Evolutionary conservation across 2,113 vertebrate species (phyloP).

Genomic region (Rafetus swinhoei): DNA sequence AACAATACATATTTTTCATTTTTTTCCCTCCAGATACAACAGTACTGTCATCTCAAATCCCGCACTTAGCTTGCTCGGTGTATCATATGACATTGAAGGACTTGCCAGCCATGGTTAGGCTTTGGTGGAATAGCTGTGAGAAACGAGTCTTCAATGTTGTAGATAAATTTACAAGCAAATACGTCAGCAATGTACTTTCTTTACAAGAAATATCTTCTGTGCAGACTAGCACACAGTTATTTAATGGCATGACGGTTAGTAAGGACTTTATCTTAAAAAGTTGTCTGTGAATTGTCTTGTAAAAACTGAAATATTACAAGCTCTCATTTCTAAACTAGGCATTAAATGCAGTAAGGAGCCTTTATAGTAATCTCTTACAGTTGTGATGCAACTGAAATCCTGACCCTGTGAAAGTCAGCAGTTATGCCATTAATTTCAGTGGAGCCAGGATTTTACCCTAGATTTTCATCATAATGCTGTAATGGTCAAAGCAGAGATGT

Average conservation of each 20-base stretch:
- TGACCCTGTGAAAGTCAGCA: not conserved
- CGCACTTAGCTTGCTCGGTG: slow-evolving; percentile 93
- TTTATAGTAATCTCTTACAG: not conserved
- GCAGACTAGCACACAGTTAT: slow-evolving; percentile 91
- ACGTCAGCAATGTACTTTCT: slow-evolving; percentile 92
- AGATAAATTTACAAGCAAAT: slow-evolving; percentile 95
- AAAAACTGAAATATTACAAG: not conserved
- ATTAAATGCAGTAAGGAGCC: not conserved
- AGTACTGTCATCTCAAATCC: slow-evolving; percentile 86
- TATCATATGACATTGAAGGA: slow-evolving; percentile 94
- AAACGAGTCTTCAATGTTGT: slow-evolving; percentile 92
- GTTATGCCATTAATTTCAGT: not conserved
- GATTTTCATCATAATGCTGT: not conserved
- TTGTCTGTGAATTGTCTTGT: not conserved
- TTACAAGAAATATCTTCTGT: slow-evolving; percentile 94
- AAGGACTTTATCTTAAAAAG: slow-evolving; percentile 22
- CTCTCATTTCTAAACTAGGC: not conserved
- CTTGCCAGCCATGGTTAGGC: slow-evolving; percentile 95
- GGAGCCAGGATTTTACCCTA: not conserved
- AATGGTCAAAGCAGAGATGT: not conserved
- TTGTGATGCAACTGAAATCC: not conserved
- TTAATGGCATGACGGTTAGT: slow-evolving; percentile 95
- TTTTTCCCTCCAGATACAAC: slow-evolving; percentile 74
- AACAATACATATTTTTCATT: not conserved
- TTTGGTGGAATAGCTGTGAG: slow-evolving; percentile 98